Evolutionary conservation across 2,797 vertebrate species (phyloP).

Genomic region (Gallinago nigripennis): DNA sequence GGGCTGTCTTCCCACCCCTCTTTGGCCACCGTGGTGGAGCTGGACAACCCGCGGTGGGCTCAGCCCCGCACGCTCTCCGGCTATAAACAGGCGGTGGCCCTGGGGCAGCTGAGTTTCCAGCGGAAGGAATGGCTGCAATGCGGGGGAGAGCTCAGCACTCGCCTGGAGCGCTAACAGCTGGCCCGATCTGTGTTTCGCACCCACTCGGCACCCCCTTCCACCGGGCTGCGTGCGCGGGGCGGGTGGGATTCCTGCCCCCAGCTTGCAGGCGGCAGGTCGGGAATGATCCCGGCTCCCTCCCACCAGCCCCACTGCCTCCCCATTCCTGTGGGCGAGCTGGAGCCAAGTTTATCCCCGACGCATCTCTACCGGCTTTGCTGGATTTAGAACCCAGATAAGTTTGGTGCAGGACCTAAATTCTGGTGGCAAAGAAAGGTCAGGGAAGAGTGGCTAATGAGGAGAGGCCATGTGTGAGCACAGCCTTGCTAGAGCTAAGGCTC

Average conservation of each 20-base stretch:
- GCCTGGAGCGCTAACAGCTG: slow-evolving; percentile 70
- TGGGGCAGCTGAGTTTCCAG: slow-evolving; percentile 14
- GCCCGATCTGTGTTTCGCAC: background rate
- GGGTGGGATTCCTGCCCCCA: slow-evolving; percentile 56
- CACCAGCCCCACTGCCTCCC: slow-evolving; percentile 22
- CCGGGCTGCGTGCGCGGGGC: background rate
- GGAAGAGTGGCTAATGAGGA: background rate
- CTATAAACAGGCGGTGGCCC: slow-evolving; percentile 45
- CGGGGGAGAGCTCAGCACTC: slow-evolving; percentile 55
- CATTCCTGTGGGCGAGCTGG: slow-evolving; percentile 55
- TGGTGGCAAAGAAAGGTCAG: slow-evolving; percentile 29
- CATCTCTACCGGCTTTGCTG: background rate
- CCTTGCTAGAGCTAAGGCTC: background rate
- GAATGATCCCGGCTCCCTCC: slow-evolving; percentile 47
- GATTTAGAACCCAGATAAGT: slow-evolving; percentile 61
- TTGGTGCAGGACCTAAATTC: slow-evolving; percentile 24
- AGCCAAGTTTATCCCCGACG: slow-evolving; percentile 61
- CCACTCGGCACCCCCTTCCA: background rate
- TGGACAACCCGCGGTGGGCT: background rate
- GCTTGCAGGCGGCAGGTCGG: slow-evolving; percentile 43
- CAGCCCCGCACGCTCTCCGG: background rate
- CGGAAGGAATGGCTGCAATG: slow-evolving; percentile 76
- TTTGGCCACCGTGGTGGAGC: rapidly evolving
- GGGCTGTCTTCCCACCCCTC: rapidly evolving
- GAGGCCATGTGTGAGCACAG: background rate